Evolutionary conservation across 2,113 vertebrate genomes (phyloP).

Genomic region (Bagarius yarrelli): DNA sequence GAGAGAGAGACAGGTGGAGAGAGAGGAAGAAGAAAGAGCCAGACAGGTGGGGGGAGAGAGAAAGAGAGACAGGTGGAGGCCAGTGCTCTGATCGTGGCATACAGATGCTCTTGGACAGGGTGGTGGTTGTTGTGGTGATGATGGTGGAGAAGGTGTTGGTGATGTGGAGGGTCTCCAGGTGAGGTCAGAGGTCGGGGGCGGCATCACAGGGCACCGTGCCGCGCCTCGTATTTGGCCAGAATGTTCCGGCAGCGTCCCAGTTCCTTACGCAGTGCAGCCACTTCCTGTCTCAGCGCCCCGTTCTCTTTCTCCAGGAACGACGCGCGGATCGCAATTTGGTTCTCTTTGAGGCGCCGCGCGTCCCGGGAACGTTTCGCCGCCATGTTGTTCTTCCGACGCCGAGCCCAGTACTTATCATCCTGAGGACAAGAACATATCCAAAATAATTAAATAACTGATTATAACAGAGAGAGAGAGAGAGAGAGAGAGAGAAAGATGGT

Average conservation of each 20-base stretch:
- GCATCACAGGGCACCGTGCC: slow-evolving; percentile 85
- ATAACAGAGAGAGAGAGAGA: no score
- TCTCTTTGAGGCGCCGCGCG: slow-evolving; percentile 94
- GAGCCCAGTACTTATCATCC: slow-evolving; percentile 97
- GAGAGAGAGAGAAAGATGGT: not conserved
- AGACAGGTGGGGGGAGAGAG: slow-evolving; percentile 2
- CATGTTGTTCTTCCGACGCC: slow-evolving; percentile 99
- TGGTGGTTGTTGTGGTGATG: not conserved
- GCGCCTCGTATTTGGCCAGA: slow-evolving; percentile 89
- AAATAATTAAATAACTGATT: not conserved
- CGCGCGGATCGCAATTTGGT: slow-evolving; percentile 97
- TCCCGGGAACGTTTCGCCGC: slow-evolving; percentile 94
- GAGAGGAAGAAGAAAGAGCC: not conserved
- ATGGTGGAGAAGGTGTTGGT: not conserved
- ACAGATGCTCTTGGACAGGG: slow-evolving; percentile 74
- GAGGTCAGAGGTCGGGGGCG: not conserved
- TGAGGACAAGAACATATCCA: slow-evolving; percentile 44
- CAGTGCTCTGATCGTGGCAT: slow-evolving; percentile 75
- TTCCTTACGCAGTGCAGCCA: slow-evolving; percentile 92
- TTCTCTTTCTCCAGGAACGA: slow-evolving; percentile 98
- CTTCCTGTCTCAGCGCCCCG: slow-evolving; percentile 86
- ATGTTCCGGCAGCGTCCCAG: slow-evolving; percentile 94
- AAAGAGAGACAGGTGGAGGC: slow-evolving; percentile 59
- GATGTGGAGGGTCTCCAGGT: not conserved
- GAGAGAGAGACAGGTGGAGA: slow-evolving; percentile 42